These are phyloP conservation scores for Synergus gifuensis DNA, from an alignment of 2,888 invertebrate genomes.

Conservation along the genomic window DNA sequence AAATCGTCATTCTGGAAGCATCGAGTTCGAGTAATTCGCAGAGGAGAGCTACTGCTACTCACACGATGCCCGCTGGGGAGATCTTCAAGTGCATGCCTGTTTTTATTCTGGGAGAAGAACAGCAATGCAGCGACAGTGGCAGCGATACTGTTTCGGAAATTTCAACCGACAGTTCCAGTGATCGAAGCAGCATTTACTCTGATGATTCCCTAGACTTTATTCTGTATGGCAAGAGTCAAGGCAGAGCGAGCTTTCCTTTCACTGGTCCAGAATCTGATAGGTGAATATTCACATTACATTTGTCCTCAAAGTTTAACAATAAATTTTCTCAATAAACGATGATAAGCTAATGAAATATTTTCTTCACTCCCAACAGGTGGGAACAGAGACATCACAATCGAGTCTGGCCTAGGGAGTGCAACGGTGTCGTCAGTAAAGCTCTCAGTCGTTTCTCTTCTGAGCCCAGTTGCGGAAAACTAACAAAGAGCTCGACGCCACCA, in stretches of 20 bases:
- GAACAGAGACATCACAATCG: constrained; percentile 69
- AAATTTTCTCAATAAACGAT: not conserved
- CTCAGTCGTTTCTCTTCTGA: constrained; percentile 76
- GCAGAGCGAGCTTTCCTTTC: constrained; percentile 74
- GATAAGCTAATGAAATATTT: constrained; percentile 17
- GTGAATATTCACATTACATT: constrained; percentile 39
- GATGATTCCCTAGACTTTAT: constrained; percentile 78
- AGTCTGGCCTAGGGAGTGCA: constrained; percentile 77
- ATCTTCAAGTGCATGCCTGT: constrained; percentile 77
- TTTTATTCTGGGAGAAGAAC: constrained; percentile 76
- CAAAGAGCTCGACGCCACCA: constrained; percentile 44
- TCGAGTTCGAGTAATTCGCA: constrained; percentile 52
- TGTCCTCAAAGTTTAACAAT: not conserved
- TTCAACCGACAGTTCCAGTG: constrained; percentile 79
- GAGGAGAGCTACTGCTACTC: constrained; percentile 74
- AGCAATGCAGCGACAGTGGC: constrained; percentile 76
- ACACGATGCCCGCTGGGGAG: constrained; percentile 77
- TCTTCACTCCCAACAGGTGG: constrained; percentile 64
- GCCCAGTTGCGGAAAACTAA: constrained; percentile 52
- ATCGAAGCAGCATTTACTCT: constrained; percentile 79
- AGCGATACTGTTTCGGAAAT: constrained; percentile 79
- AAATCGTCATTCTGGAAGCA: constrained; percentile 71
- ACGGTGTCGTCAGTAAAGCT: constrained; percentile 77
- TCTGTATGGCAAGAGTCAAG: constrained; percentile 74
- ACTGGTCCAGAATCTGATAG: constrained; percentile 68